A percentile compares a stretch with the other conserved stretches of the same genome.
Conservation (phyloP, 2,888 invertebrate genomes). For the Diarsia dahlii region DNA sequence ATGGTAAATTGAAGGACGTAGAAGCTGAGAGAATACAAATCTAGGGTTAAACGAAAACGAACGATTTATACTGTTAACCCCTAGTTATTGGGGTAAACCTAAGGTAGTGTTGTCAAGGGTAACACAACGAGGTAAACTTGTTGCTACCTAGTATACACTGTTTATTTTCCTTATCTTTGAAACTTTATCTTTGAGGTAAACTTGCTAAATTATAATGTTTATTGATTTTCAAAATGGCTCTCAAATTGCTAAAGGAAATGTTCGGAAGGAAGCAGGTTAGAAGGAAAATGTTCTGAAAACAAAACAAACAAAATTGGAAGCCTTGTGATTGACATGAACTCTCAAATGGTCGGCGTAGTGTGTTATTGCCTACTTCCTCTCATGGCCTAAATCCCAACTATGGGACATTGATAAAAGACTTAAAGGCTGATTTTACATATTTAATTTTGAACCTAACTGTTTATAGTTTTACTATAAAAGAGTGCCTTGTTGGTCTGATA, state of each 20-base stretch:
- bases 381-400: neutral
- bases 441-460: neutral
- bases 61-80: slow-evolving; percentile 35
- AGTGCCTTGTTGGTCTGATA: neutral
- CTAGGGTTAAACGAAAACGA: slow-evolving; percentile 43
- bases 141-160: neutral
- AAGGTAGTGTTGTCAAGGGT: slow-evolving; percentile 12
- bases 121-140: neutral
- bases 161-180: neutral
- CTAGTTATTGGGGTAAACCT: slow-evolving; percentile 17
- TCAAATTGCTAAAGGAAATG: neutral
- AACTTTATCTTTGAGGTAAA: neutral
- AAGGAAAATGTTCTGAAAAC: neutral
- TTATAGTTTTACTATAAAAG: neutral
- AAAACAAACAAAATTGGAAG: neutral
- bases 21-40: slow-evolving; percentile 46
- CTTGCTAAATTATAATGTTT: neutral
- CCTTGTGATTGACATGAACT: neutral
- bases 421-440: neutral
- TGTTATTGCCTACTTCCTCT: neutral
- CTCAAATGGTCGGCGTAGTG: neutral
- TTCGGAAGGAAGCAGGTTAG: neutral
- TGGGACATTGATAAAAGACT: neutral
- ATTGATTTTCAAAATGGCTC: neutral
- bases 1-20: slow-evolving; percentile 53